phyloP scores from a whole-genome alignment of 2,797 vertebrate genomes.

The Pteronotus mesoamericanus region DNA sequence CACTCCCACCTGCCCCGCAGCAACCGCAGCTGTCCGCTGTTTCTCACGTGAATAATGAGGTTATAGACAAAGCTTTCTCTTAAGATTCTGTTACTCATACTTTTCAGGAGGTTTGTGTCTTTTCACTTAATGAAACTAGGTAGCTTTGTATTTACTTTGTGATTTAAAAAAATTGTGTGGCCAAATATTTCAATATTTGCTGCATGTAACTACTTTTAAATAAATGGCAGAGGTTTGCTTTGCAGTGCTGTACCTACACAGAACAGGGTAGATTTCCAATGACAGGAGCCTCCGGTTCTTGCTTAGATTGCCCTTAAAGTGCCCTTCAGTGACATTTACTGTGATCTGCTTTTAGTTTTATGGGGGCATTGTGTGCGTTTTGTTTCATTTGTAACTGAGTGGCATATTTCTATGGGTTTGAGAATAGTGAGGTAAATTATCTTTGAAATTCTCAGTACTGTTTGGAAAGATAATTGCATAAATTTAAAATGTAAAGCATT shows the following conservation, averaged over 20 bases:
- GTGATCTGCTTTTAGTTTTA: neutral
- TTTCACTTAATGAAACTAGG: neutral
- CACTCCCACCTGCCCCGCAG: rapidly evolving
- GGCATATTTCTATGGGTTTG: neutral
- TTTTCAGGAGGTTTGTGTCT: constrained; percentile 10
- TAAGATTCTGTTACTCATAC: neutral
- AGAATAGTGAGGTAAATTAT: neutral
- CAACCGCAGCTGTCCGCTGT: neutral
- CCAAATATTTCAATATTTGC: constrained; percentile 4
- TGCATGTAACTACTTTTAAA: neutral
- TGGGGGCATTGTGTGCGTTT: neutral
- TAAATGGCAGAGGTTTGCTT: neutral
- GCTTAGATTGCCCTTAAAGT: neutral
- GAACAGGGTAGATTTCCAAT: neutral
- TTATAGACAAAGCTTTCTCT: neutral
- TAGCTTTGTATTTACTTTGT: neutral
- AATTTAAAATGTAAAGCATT: constrained; percentile 49
- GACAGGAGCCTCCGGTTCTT: neutral
- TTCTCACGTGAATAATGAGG: neutral
- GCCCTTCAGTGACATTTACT: neutral
- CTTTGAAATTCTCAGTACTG: constrained; percentile 42
- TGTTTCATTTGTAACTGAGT: constrained; percentile 34
- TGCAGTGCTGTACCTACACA: neutral
- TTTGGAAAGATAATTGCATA: constrained; percentile 44
- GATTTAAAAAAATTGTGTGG: neutral